Evolutionary conservation across 1,140 invertebrate genomes (phyloP), one percentile per base, ranked within the genome.

Genomic region (Procambarus clarkii): DNA sequence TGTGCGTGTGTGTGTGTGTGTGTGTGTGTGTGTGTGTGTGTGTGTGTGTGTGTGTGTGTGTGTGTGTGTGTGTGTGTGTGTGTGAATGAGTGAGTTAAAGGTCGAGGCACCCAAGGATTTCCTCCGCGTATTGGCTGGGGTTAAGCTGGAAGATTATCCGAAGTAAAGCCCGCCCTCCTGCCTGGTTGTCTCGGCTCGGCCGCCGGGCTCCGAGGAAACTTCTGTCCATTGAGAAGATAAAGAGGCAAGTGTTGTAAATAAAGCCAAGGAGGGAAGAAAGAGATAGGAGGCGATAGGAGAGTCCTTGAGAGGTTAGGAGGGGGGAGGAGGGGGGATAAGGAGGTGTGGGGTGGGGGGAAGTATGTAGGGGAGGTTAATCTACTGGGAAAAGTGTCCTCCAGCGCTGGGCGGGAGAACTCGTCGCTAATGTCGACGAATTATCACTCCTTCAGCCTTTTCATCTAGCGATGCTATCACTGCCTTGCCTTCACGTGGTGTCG

Each of bases 161-260:
- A 7, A 21, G 69, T 34, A 21, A 81, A 54, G n/a, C 79, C 48
- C 21, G 8, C 48, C 79, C 48, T 54, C 79, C 21, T 8, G 79
- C 48, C 34, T 15, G 24, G 18, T 45, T 48, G 21, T 34, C 79
- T 54, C 79, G 54, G 79, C 78, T 81, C 48, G 48, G 13, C 74
- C 48, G 34, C 74, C 50, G 21, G 46, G 50, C 50, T 78, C 85
- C 78, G 74, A 86, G 85, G 85, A 60, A 86, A 86, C 85, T 86
- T 13, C 48, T 78, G 85, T 86, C 74, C 85, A 58, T 78, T 86
- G 85, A 86, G 85, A 58, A 86, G 85, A 86, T 86, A 86, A 86
- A 86, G 85, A 86, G 85, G 85, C 74, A 86, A 86, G 85, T 78
- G 85, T 86, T 78, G 85, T 86, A 78, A 86, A 86, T 86, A 86